These are phyloP conservation scores for Serripes groenlandicus DNA, from an alignment of 2,888 invertebrate genomes.

Conservation along the genomic window DNA sequence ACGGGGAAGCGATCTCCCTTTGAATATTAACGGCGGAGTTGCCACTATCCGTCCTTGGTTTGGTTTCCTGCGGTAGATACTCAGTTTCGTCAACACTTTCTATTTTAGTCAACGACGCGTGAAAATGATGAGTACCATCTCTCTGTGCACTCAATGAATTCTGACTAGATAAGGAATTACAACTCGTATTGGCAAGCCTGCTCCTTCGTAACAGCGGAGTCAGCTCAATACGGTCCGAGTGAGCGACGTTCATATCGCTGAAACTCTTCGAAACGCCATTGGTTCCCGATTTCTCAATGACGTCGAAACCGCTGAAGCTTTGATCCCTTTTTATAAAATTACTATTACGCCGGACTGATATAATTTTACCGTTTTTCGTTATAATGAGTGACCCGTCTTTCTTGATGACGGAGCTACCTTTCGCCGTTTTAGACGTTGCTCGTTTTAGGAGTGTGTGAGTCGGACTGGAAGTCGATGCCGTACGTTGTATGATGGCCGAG, in stretches of 20 bases:
- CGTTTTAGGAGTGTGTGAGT: conserved; percentile 67
- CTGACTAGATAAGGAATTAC: conserved; percentile 27
- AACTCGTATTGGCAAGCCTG: neutral
- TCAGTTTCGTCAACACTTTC: conserved; percentile 65
- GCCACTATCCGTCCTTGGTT: neutral
- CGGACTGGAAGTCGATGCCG: conserved; percentile 42
- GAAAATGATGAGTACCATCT: conserved; percentile 24
- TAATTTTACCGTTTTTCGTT: conserved; percentile 81
- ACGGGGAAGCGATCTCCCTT: neutral
- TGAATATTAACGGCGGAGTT: neutral
- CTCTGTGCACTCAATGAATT: neutral
- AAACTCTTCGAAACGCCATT: conserved; percentile 58
- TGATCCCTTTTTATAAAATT: conserved; percentile 46
- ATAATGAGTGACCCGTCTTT: conserved; percentile 79
- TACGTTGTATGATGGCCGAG: conserved; percentile 30
- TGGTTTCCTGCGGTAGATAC: neutral
- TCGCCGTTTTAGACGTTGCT: conserved; percentile 72
- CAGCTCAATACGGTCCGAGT: conserved; percentile 33
- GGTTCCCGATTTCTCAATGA: conserved; percentile 20
- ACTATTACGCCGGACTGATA: conserved; percentile 74
- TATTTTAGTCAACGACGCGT: conserved; percentile 64
- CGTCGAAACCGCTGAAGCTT: conserved; percentile 59
- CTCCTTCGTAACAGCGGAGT: conserved; percentile 35
- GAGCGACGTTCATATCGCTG: conserved; percentile 45
- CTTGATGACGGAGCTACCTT: conserved; percentile 77